phyloP scores from a whole-genome alignment of 2,797 vertebrate species.

The Alosa sapidissima region DNA sequence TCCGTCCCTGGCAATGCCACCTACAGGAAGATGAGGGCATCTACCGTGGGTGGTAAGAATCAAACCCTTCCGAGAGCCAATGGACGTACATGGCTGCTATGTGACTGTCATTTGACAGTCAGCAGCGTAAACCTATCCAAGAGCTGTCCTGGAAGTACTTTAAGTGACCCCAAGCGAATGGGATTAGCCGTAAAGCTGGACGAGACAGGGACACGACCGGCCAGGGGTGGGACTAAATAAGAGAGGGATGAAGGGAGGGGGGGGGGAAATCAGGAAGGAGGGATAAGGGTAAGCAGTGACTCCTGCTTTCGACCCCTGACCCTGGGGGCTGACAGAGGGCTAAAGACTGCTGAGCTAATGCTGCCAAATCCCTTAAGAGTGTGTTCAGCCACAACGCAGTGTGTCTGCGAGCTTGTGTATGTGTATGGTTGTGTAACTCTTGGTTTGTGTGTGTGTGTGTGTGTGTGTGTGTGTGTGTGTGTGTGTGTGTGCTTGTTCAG shows the following conservation, averaged over 20 bases:
- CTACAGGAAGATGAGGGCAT: not conserved
- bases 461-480: slow-evolving; percentile 21
- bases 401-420: not conserved
- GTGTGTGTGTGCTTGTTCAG: slow-evolving; percentile 8
- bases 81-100: not conserved
- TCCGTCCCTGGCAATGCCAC: not conserved
- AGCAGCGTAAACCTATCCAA: not conserved
- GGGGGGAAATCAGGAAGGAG: slow-evolving; percentile 12
- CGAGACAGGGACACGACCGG: not conserved
- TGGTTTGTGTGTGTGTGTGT: not conserved
- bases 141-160: slow-evolving; percentile 2
- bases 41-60: not conserved
- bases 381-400: not conserved
- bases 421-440: not conserved
- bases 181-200: slow-evolving; percentile 16
- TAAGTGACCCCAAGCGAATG: not conserved
- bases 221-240: slow-evolving; percentile 46
- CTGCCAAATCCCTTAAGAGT: slow-evolving; percentile 62
- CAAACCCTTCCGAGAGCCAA: not conserved
- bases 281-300: slow-evolving; percentile 46
- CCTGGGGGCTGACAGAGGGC: slow-evolving; percentile 55
- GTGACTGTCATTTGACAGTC: not conserved
- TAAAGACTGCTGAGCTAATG: slow-evolving; percentile 64
- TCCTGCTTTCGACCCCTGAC: slow-evolving; percentile 60
- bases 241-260: slow-evolving; percentile 41